Evolutionary conservation across 2,797 vertebrate species (phyloP), one percentile per base, ranked within the genome.

Genomic region (Loriculus beryllinus): DNA sequence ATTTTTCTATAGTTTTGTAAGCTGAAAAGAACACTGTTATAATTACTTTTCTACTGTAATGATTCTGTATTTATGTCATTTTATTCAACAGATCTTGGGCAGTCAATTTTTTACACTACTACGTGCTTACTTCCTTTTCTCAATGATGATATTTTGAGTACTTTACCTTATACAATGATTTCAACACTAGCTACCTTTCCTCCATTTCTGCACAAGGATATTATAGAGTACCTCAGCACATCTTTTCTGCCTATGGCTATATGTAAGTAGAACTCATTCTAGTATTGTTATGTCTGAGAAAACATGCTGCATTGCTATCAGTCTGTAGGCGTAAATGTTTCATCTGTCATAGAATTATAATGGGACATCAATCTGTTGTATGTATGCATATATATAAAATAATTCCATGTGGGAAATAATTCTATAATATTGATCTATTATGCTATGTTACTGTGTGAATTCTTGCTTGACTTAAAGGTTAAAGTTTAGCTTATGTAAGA

Each of bases 31-130:
- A 45, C 5, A 3, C 33, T 51, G 14, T 68, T 8, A 9, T 74
- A 63, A 60, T 69, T 78, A 63, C 6, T 10, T 95, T 95, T 94
- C 25, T 67, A 64, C 47, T 92, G 54, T 95, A 92, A 90, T 97
- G 74, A 97, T 94, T 96, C 54, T 95, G 21, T 97, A 75, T 97
- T 96, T 97, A 86, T 95, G 97, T 96, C 86, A 89, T 97, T 96
- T 98, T 98, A 97, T 98, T 98, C 97, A 95, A 93, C 98, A 99
- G 99, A 99, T 99, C 98, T 99, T 96, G 99, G 99, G 97, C 99
- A 99, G 98, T 99, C 99, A 91, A 99, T 99, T 98, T 99, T 99
- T 99, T 99, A 99, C 97, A 99, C 99, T 90, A 99, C 99, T 83
- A 99, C 99, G 86, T 99, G 99, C 98, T 99, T 99, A 97, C 98